Base-by-base conservation (phyloP, 2,888 invertebrate genomes). In the Phaedon cochleariae region DNA sequence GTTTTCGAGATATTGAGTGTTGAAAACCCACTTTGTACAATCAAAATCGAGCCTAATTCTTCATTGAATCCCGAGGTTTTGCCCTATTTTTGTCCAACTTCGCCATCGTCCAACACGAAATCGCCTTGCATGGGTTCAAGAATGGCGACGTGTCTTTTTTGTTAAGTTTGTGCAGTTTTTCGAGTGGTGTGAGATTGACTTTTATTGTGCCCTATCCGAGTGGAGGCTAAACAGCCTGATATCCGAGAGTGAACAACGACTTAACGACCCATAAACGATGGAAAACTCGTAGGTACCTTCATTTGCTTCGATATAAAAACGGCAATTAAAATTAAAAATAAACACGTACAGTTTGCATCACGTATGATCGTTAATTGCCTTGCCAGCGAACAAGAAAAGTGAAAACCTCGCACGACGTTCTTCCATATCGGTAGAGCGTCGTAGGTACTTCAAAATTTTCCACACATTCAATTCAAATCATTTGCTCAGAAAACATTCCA, bases 81-180 rank as follows among this genome's bases (percentile, higher is more conserved):
- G n/a, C n/a, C n/a, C n/a, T n/a, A n/a, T n/a, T n/a, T n/a, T n/a
- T n/a, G n/a, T n/a, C n/a, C n/a, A n/a, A n/a, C n/a, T n/a, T n/a
- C n/a, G n/a, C n/a, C n/a, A n/a, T n/a, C n/a, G n/a, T n/a, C n/a
- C n/a, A n/a, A n/a, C n/a, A n/a, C n/a, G n/a, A n/a, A n/a, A n/a
- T n/a, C n/a, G n/a, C n/a, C n/a, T n/a, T n/a, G n/a, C n/a, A n/a
- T n/a, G n/a, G n/a, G n/a, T n/a, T n/a, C n/a, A n/a, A n/a, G n/a
- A 26, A 7, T 26, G 26, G 26, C 7, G 7, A 5, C 26, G 26
- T 5, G 26, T 26, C 26, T 54, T 54, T 31, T 45, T 57, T 59
- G 59, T 59, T 59, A 51, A 49, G 59, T 59, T 59, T 51, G 51
- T 49, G 49, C 31, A 49, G 37, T 49, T 46, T 41, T 53, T 61